These are phyloP conservation scores for Bombycilla garrulus DNA, from an alignment of 2,113 vertebrate genomes.

Conservation along the genomic window DNA sequence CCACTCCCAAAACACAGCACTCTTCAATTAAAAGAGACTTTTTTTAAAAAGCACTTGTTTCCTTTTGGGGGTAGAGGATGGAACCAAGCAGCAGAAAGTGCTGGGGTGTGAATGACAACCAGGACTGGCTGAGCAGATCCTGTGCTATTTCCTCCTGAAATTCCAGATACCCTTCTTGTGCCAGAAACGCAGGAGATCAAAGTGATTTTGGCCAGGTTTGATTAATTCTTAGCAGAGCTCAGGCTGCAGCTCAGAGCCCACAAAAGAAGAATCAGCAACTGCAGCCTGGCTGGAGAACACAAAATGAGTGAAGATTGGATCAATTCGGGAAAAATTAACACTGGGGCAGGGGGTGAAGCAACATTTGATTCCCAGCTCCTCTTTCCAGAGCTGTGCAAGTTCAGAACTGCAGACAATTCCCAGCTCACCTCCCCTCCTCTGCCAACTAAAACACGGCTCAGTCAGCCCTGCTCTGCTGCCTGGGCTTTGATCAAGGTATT, in stretches of 20 bases:
- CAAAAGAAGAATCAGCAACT: not conserved
- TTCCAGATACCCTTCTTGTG: not conserved
- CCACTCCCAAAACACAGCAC: not conserved
- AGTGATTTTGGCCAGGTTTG: not conserved
- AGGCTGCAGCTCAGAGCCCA: not conserved
- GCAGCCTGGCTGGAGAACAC: not conserved
- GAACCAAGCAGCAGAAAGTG: not conserved
- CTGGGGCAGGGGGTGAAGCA: not conserved
- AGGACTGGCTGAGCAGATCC: not conserved
- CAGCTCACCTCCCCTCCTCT: not conserved
- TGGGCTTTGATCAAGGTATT: not conserved
- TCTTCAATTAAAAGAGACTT: not conserved
- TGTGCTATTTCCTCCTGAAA: not conserved
- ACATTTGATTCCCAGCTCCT: not conserved
- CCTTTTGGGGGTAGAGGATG: no score
- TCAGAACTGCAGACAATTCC: not conserved
- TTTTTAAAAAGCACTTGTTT: not conserved
- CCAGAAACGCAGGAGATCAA: not conserved
- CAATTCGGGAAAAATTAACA: not conserved
- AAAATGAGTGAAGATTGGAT: not conserved
- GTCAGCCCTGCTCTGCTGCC: not conserved
- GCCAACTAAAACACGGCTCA: fast-evolving
- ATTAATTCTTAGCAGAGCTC: not conserved
- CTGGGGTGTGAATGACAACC: not conserved
- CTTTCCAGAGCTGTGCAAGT: not conserved